These are phyloP conservation scores for Excalfactoria chinensis DNA, from an alignment of 2,113 vertebrate genomes.

Conservation along the genomic window DNA sequence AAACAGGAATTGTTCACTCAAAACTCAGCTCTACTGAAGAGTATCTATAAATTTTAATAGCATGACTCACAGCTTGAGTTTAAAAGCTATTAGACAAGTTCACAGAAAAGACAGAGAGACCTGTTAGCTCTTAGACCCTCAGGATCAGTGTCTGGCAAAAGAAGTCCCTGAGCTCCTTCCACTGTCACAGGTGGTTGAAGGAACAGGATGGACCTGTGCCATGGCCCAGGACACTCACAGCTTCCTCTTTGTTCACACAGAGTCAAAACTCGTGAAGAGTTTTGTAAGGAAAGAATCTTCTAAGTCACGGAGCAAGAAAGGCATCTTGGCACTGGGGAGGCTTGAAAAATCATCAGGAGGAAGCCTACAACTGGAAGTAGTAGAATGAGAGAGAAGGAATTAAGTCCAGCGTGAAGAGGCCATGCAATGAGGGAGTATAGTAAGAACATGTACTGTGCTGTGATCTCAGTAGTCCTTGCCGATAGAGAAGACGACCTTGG, in stretches of 20 bases:
- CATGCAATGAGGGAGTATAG: rapidly evolving
- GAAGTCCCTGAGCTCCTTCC: background rate
- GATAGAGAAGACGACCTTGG: conserved; percentile 20
- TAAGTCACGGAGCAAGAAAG: background rate
- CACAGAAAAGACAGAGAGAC: background rate
- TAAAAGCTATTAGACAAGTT: background rate
- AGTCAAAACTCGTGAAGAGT: background rate
- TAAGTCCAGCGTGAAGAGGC: background rate
- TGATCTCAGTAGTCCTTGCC: background rate
- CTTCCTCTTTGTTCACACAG: background rate
- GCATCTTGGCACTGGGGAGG: background rate
- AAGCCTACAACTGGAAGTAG: background rate
- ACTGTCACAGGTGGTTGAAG: background rate
- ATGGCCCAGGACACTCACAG: background rate
- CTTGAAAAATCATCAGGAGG: background rate
- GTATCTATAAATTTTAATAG: background rate
- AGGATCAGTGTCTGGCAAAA: background rate
- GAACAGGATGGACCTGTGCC: background rate
- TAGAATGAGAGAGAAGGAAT: background rate
- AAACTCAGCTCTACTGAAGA: background rate
- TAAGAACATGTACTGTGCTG: background rate
- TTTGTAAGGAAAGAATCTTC: background rate
- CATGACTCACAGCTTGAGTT: background rate
- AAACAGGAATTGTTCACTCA: background rate
- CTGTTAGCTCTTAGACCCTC: background rate